These are phyloP conservation scores for Acrocephalus scirpaceus DNA, from an alignment of 2,797 vertebrate genomes.

Conservation along the genomic window DNA sequence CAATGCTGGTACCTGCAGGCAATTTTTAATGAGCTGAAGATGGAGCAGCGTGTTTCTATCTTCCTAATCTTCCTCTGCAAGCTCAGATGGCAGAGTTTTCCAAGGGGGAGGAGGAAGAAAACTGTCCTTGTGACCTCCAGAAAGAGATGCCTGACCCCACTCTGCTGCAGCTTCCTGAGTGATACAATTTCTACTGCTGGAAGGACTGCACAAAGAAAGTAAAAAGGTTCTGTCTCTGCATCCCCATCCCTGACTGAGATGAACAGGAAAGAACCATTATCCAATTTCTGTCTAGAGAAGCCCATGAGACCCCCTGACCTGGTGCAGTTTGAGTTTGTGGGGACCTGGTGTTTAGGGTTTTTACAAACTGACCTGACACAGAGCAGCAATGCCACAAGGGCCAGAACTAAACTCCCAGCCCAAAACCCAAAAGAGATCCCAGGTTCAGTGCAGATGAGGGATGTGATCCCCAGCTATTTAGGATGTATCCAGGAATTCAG, in stretches of 20 bases:
- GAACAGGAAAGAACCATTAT: neutral
- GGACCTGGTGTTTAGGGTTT: neutral
- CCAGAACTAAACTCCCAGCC: neutral
- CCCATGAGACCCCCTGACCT: neutral
- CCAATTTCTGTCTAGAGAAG: neutral
- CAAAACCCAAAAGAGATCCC: neutral
- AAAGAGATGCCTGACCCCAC: neutral
- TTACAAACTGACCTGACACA: neutral
- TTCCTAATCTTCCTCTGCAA: neutral
- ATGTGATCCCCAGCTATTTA: neutral
- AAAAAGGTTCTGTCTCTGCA: neutral
- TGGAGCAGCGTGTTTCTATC: neutral
- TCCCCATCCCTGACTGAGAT: neutral
- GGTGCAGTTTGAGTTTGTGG: neutral
- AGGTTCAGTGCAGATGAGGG: neutral
- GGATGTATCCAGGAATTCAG: neutral
- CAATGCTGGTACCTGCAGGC: neutral
- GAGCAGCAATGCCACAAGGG: neutral
- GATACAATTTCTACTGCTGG: neutral
- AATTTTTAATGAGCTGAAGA: neutral
- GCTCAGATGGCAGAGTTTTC: neutral
- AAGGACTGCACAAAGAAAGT: neutral
- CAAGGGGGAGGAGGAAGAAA: neutral
- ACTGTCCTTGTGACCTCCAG: neutral
- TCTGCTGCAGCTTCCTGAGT: neutral